Evolutionary conservation across 2,113 vertebrate species (phyloP), one percentile per base, ranked within the genome.

Genomic region (Calypte anna): DNA sequence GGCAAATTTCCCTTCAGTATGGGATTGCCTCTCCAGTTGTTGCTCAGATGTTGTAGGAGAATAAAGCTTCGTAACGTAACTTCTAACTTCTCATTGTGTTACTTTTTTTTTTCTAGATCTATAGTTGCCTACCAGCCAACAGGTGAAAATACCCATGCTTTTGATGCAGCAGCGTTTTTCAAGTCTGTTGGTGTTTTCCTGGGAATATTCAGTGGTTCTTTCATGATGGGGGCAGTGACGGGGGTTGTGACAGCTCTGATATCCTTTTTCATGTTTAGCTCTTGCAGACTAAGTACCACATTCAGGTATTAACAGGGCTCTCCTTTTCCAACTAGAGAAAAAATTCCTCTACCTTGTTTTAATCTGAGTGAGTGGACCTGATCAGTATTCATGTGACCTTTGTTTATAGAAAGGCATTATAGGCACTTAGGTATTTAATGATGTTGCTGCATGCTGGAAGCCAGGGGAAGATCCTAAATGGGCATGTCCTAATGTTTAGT

Each of bases 181-280:
- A 99, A 99, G 96, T 99, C 98, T 2, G 99, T 99, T 48, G 99
- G 99, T 22, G 98, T 99, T 93, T 99, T 99, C 88, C 97, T 99
- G 87, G 99, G 99, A 40, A 99, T 99, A 95, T 99, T 99, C 97
- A 99, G 99, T 64, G 99, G 99, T 19, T 99, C 99, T 82, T 99
- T 99, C 73, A 98, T 99, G 90, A 99, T 99, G 99, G 99, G 99
- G 55, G 99, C 99, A 12, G 99, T 98, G 93, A 99, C 98, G 2
- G 99, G 99, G 9, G 98, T 99, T 50, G 98, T 99, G 95, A 99
- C 99, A 27, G 99, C 99, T 94, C 98, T 99, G 93, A 99, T 99
- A 99, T 99, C 99, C 99, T 99, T 98, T 96, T 78, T 68, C 23
- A 53, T 5, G 1, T 91, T 94, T 54, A 40, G 1, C 8, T 66